Conservation (phyloP, 2,113 vertebrate genomes). For the Ameiurus melas region DNA sequence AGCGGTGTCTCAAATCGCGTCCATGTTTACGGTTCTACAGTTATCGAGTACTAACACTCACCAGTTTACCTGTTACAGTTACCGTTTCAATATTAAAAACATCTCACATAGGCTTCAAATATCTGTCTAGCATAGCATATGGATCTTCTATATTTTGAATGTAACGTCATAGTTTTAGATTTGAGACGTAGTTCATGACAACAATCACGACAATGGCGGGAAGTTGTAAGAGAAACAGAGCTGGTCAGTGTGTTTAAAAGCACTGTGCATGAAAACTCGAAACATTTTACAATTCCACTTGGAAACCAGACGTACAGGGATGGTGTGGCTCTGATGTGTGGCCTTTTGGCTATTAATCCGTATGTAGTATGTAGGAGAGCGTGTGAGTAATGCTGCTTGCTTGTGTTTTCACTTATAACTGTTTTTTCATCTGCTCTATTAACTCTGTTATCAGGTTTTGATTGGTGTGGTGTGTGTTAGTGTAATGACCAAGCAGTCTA, state of each 20-base stretch:
- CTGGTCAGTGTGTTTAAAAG: neutral
- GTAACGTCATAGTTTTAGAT: neutral
- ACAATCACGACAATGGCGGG: neutral
- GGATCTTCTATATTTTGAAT: neutral
- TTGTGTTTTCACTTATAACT: neutral
- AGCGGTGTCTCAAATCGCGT: neutral
- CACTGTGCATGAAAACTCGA: neutral
- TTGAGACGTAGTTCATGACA: neutral
- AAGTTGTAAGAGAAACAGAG: neutral
- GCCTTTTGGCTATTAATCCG: neutral
- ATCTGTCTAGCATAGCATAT: neutral
- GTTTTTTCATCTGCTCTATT: neutral
- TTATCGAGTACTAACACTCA: neutral
- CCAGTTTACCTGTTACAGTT: neutral
- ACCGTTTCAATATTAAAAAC: neutral
- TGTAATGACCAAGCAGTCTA: neutral
- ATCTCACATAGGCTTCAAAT: neutral
- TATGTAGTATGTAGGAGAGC: neutral
- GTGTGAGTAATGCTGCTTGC: neutral
- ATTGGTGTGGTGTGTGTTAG: neutral
- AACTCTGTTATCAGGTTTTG: neutral
- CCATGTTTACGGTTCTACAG: neutral
- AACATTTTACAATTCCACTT: neutral
- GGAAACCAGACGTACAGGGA: neutral
- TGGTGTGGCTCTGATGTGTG: neutral